A percentile compares a stretch with the other conserved stretches of the same genome.
Evolutionary conservation across 1,140 invertebrate genomes (phyloP).

Genomic region (Hesperophylax magnus): DNA sequence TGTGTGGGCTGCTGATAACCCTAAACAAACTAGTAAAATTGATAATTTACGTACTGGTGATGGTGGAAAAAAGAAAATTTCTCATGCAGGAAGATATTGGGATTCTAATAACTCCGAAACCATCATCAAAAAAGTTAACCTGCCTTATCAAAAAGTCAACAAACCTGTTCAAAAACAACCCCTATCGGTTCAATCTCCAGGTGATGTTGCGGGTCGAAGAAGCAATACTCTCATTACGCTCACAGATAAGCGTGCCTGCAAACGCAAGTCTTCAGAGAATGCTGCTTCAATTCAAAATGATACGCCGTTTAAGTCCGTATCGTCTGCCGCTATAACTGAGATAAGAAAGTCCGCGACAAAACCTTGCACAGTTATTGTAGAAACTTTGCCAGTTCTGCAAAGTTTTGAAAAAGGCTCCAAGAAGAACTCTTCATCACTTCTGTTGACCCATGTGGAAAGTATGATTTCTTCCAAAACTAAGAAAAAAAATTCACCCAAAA

Average conservation of each 20-base stretch:
- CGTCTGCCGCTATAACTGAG: too few relatives aligned
- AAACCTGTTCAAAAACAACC: background rate
- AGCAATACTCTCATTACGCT: constrained; percentile 6
- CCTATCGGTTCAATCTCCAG: background rate
- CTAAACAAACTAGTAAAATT: background rate
- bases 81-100: constrained; percentile 10
- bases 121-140: constrained; percentile 9
- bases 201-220: background rate
- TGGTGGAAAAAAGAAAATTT: background rate
- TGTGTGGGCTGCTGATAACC: background rate
- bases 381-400: background rate
- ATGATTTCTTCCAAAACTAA: background rate
- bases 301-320: too few relatives aligned
- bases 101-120: background rate
- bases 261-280: background rate
- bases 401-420: constrained; percentile 6
- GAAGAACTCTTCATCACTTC: background rate
- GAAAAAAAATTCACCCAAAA: background rate
- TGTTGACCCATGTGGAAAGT: background rate
- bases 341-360: too few relatives aligned
- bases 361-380: background rate
- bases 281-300: too few relatives aligned
- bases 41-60: constrained; percentile 36
- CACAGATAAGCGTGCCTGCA: constrained; percentile 11
- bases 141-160: constrained; percentile 20